phyloP scores from a whole-genome alignment of 2,888 invertebrate species.

The Eilema depressum region DNA sequence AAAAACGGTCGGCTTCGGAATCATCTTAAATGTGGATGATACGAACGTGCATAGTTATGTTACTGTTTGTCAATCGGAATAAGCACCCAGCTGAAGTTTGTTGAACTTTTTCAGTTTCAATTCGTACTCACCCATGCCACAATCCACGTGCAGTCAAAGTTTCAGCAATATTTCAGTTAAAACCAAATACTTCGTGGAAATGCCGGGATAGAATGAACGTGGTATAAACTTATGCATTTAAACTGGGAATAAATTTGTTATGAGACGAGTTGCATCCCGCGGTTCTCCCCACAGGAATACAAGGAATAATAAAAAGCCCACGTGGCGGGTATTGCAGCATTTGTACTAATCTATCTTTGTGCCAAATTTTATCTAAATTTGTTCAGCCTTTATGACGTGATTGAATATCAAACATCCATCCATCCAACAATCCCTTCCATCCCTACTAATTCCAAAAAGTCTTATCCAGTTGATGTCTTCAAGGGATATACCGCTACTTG shows the following conservation, averaged over 20 bases:
- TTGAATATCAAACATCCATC: neutral
- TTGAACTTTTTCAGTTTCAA: constrained; percentile 10
- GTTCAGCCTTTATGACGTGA: neutral
- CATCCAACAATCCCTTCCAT: neutral
- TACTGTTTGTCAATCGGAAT: too few species aligned
- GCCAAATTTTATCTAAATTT: neutral
- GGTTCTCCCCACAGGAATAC: neutral
- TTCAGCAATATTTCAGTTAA: constrained; percentile 17
- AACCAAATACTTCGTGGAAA: constrained; percentile 15
- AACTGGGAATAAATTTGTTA: constrained; percentile 8
- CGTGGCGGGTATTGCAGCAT: too few species aligned
- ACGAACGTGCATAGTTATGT: too few species aligned
- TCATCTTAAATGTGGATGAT: too few species aligned
- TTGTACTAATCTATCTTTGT: neutral
- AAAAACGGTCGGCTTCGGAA: too few species aligned
- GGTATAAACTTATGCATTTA: constrained; percentile 9
- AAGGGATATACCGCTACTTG: too few species aligned
- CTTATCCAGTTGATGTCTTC: too few species aligned
- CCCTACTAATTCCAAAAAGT: neutral
- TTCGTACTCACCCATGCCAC: constrained; percentile 6
- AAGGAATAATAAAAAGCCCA: neutral
- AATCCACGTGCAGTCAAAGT: constrained; percentile 13
- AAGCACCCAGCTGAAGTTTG: neutral
- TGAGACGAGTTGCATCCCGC: neutral
- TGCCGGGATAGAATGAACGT: constrained; percentile 6